phyloP scores from a whole-genome alignment of 2,797 vertebrate species.

The Coregonus ussuriensis region DNA sequence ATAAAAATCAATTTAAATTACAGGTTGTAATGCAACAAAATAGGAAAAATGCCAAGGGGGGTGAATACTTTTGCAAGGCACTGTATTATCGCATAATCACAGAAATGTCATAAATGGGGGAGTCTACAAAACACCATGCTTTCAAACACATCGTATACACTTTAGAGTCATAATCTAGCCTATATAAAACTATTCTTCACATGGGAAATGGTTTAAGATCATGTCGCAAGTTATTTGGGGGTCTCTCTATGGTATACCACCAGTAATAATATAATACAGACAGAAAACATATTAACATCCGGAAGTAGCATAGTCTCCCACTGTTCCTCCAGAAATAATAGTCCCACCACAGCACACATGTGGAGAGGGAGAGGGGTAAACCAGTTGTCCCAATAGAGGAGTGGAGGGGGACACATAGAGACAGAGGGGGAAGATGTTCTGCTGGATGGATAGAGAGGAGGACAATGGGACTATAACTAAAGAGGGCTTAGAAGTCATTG shows the following conservation, averaged over 20 bases:
- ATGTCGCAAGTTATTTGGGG: not conserved
- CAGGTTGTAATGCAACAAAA: too few relatives aligned
- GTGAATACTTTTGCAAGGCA: too few relatives aligned
- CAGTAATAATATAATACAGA: not conserved
- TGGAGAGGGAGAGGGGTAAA: constrained; percentile 19
- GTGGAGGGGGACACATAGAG: not conserved
- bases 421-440: constrained; percentile 59
- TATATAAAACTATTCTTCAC: too few relatives aligned
- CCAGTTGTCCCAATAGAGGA: constrained; percentile 18
- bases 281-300: not conserved
- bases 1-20: too few relatives aligned
- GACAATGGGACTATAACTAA: constrained; percentile 42
- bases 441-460: constrained; percentile 13
- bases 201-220: too few relatives aligned
- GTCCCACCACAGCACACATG: constrained; percentile 43
- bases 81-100: too few relatives aligned
- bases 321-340: constrained; percentile 21
- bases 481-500: constrained; percentile 40
- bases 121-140: not conserved
- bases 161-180: too few relatives aligned
- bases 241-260: not conserved
- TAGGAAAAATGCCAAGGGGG: too few relatives aligned
- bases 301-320: not conserved
- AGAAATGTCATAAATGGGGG: not conserved
- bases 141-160: not conserved